Conservation (phyloP, 1,140 invertebrate species). For the Nilaparvata lugens region DNA sequence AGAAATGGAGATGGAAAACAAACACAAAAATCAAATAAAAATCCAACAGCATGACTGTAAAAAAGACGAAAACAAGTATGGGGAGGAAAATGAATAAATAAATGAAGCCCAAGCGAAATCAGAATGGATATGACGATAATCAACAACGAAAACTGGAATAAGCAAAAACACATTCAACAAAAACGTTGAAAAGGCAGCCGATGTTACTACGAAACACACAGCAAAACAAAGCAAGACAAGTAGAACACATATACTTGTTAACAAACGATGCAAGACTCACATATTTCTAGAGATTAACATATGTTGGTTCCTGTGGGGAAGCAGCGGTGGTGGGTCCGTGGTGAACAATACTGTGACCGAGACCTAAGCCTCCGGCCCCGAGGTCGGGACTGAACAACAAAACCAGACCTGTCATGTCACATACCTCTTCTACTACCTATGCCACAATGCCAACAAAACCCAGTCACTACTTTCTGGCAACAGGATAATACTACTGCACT, state of each 20-base stretch:
- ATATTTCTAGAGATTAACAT: conserved; percentile 76
- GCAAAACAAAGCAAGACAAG: not conserved
- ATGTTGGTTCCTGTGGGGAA: conserved; percentile 81
- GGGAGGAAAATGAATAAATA: not conserved
- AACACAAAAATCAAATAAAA: too few relatives aligned
- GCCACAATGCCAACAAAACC: not conserved
- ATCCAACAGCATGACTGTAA: too few relatives aligned
- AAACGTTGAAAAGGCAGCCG: conserved; percentile 1
- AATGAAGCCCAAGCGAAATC: not conserved
- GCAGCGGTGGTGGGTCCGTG: conserved; percentile 51
- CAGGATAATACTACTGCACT: not conserved
- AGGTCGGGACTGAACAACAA: conserved; percentile 25
- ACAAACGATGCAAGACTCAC: conserved; percentile 19
- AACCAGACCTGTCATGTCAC: conserved; percentile 27
- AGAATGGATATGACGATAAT: conserved; percentile 3
- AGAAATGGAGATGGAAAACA: too few relatives aligned
- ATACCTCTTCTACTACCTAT: conserved; percentile 13
- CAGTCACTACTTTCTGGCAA: not conserved
- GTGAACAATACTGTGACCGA: conserved; percentile 26
- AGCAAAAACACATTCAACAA: not conserved
- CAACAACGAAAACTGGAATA: conserved; percentile 1
- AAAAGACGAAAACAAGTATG: too few relatives aligned
- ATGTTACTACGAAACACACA: conserved; percentile 6
- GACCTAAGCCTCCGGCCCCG: conserved; percentile 20
- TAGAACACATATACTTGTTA: conserved; percentile 16